Evolutionary conservation across 2,888 invertebrate species (phyloP).

Genomic region (Drosophila gaucha): DNA sequence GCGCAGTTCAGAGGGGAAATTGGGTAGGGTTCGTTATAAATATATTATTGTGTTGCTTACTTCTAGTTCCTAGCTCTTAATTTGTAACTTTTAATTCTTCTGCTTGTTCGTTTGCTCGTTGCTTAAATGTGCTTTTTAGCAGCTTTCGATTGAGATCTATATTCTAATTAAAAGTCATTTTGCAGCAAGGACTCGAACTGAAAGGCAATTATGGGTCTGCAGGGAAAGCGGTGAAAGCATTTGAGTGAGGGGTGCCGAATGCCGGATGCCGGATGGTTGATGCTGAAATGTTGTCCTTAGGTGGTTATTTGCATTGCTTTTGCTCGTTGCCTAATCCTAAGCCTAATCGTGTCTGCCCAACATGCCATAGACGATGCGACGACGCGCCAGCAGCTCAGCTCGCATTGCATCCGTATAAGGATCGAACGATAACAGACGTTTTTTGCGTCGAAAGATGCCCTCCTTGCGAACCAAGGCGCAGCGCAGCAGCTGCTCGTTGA

Average conservation of each 20-base stretch:
- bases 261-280: background rate
- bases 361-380: constrained; percentile 86
- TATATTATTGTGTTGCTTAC: constrained; percentile 12
- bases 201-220: constrained; percentile 14
- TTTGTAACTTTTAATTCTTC: background rate
- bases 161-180: constrained; percentile 31
- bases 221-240: background rate
- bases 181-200: constrained; percentile 13
- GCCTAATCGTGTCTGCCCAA: constrained; percentile 66
- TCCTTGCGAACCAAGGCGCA: constrained; percentile 88
- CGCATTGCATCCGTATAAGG: constrained; percentile 89
- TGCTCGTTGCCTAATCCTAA: constrained; percentile 28
- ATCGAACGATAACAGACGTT: constrained; percentile 88
- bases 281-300: constrained; percentile 22
- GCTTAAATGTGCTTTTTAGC: constrained; percentile 42
- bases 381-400: constrained; percentile 85
- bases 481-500: constrained; percentile 86
- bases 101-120: constrained; percentile 3
- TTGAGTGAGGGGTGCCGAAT: background rate
- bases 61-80: background rate
- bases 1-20: constrained; percentile 30
- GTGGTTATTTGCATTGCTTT: constrained; percentile 34
- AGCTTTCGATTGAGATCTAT: constrained; percentile 59
- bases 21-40: constrained; percentile 37
- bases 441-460: constrained; percentile 90